A percentile compares a stretch with the other conserved stretches of the same genome.
phyloP scores from a whole-genome alignment of 1,140 invertebrate species.

The Hycleus phaleratus region DNA sequence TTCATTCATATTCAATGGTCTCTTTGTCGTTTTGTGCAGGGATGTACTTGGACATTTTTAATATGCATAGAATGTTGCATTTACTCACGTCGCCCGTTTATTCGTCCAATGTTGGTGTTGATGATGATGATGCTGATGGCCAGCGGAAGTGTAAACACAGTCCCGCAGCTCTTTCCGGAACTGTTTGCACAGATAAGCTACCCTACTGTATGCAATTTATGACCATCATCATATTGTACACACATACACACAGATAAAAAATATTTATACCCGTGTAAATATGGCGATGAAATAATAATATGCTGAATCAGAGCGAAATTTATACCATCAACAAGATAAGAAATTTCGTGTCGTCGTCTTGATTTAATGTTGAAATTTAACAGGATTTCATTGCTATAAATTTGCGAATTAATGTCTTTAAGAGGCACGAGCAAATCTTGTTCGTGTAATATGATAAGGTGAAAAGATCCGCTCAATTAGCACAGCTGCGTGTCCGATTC shows the following conservation, averaged over 20 bases:
- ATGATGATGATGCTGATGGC: conserved; percentile 17
- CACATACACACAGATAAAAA: too few relatives aligned
- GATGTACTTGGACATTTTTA: conserved; percentile 18
- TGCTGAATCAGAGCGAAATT: too few relatives aligned
- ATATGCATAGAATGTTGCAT: conserved; percentile 23
- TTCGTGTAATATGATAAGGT: conserved; percentile 12
- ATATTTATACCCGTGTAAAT: too few relatives aligned
- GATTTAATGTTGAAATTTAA: too few relatives aligned
- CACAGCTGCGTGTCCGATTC: conserved; percentile 13
- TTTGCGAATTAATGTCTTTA: conserved; percentile 12
- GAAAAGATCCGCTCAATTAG: conserved; percentile 13
- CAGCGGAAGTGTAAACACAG: conserved; percentile 25
- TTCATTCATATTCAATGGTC: conserved; percentile 17
- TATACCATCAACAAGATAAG: too few relatives aligned
- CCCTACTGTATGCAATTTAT: conserved; percentile 2
- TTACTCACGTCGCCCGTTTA: background rate
- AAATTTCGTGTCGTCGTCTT: too few relatives aligned
- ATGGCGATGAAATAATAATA: too few relatives aligned
- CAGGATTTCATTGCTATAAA: background rate
- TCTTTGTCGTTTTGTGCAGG: conserved; percentile 21
- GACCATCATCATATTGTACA: too few relatives aligned
- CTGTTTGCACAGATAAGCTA: conserved; percentile 21
- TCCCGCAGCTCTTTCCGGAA: conserved; percentile 22
- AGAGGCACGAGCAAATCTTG: conserved; percentile 8
- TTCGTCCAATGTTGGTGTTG: background rate